Base-by-base conservation (phyloP, 2,888 invertebrate species). In the Dynastes tityus region DNA sequence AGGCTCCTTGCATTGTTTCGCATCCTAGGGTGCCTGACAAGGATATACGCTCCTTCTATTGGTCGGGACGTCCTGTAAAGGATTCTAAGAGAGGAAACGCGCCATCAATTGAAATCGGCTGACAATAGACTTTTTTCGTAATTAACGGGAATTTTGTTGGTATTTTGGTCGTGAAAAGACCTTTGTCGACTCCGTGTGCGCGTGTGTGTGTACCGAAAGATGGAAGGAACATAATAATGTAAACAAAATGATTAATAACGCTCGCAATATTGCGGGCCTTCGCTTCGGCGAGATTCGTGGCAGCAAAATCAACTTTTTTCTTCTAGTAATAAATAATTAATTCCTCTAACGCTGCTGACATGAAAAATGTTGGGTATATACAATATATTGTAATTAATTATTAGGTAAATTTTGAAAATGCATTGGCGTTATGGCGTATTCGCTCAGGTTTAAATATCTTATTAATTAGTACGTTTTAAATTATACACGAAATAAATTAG, bases 1-100 rank as follows among this genome's bases (percentile, higher is more conserved):
- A 86, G 87, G 87, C 85, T 84, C 84, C 85, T 84, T 83, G 85
- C 86, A 88, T 88, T 88, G 88, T 88, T 88, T 88, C 87, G 87
- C 86, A 83, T 86, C 86, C 83, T 83, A 85, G 86, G 87, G 85
- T 83, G 86, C 81, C 85, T 88, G 87, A 88, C 87, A 88, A 87
- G 86, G 88, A 88, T 87, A 88, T 87, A 88, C 86, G 86, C 86
- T 83, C 81, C 78, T 82, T 83, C 84, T 84, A 86, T 84, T 84
- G 84, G 83, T 80, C 83, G 78, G 84, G 84, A 84, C 84, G 82
- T 83, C 81, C 79, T 80, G 83, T 83, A 85, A 84, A 87, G 86
- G 87, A 87, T 86, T 85, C 85, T 85, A 85, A 83, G 83, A 86
- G 85, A 86, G 85, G 84, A 85, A 86, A 85, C 81, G 85, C 84